phyloP scores from a whole-genome alignment of 2,797 vertebrate species.

The Gobionotothen gibberifrons region DNA sequence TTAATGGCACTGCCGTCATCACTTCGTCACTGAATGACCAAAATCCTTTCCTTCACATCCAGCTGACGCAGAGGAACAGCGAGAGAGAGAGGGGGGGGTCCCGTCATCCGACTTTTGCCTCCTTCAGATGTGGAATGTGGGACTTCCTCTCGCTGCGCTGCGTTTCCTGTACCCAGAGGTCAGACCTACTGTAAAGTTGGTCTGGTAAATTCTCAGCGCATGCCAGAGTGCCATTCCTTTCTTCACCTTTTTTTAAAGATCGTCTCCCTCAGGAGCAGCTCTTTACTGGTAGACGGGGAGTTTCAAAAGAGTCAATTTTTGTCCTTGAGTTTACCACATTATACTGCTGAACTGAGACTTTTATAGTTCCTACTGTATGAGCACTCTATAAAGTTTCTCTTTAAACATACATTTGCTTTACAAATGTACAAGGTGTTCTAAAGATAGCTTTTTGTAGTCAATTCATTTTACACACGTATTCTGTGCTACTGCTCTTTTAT shows the following conservation, averaged over 20 bases:
- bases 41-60: slow-evolving; percentile 30
- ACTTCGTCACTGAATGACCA: not conserved
- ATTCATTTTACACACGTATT: not conserved
- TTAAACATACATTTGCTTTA: not conserved
- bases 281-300: not conserved
- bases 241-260: slow-evolving; percentile 32
- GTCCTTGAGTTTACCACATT: slow-evolving; percentile 35
- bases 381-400: slow-evolving; percentile 15
- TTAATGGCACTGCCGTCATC: slow-evolving; percentile 15
- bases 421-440: not conserved
- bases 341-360: slow-evolving; percentile 43
- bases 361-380: slow-evolving; percentile 40
- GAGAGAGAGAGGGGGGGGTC: slow-evolving; percentile 26
- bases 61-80: slow-evolving; percentile 32
- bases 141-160: slow-evolving; percentile 75
- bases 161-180: slow-evolving; percentile 76
- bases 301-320: slow-evolving; percentile 41
- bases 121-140: slow-evolving; percentile 72
- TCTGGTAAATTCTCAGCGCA: slow-evolving; percentile 48
- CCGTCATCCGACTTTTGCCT: slow-evolving; percentile 55
- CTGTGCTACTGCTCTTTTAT: not conserved
- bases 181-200: slow-evolving; percentile 54
- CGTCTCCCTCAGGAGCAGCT: slow-evolving; percentile 33
- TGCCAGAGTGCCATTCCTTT: slow-evolving; percentile 47
- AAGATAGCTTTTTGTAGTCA: not conserved